phyloP scores from a whole-genome alignment of 2,113 vertebrate species.

The Ptilonorhynchus violaceus region DNA sequence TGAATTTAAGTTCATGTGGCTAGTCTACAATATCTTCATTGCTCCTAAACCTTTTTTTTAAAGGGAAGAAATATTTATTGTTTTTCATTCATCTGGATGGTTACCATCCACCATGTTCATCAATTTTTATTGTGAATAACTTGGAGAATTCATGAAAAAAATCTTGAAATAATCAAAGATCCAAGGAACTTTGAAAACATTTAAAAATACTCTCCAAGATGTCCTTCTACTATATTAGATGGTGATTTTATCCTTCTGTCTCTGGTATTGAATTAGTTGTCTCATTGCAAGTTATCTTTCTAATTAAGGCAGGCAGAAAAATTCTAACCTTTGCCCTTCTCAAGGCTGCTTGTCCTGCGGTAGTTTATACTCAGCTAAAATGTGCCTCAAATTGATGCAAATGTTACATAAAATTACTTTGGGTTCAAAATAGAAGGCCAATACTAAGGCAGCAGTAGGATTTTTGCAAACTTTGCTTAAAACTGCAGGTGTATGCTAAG shows the following conservation, averaged over 20 bases:
- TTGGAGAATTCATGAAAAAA: neutral
- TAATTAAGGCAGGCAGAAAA: neutral
- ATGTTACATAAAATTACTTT: neutral
- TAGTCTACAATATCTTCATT: neutral
- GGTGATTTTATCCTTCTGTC: neutral
- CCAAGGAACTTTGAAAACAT: neutral
- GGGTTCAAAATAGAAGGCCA: neutral
- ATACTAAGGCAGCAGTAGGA: neutral
- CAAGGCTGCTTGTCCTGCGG: neutral
- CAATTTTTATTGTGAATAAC: neutral
- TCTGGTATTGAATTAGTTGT: neutral
- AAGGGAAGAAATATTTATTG: neutral
- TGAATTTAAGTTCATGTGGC: neutral
- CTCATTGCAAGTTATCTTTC: neutral
- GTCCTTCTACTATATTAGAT: neutral
- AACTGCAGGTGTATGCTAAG: neutral
- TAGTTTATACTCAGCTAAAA: neutral
- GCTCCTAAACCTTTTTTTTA: neutral
- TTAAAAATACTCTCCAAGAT: neutral
- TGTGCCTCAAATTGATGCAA: no score
- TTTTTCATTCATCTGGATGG: neutral
- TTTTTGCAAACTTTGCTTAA: neutral
- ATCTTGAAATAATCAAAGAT: neutral
- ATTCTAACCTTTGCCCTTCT: neutral
- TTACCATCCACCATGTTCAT: neutral